Conservation (phyloP, 2,113 vertebrate genomes). For the Sinocyclocheilus anophthalmus region DNA sequence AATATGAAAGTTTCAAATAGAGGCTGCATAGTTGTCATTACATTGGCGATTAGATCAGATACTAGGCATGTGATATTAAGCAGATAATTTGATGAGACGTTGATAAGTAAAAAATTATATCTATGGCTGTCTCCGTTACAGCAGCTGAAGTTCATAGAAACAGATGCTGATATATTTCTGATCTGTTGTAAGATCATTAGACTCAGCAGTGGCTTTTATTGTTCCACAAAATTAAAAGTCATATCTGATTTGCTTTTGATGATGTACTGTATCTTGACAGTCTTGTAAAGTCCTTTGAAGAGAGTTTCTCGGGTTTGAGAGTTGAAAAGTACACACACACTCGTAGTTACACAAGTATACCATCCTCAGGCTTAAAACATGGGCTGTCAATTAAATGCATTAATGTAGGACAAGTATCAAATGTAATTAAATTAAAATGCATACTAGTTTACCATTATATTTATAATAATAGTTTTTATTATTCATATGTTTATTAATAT, state of each 20-base stretch:
- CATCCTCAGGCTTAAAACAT: not conserved
- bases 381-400: not conserved
- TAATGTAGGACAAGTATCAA: not conserved
- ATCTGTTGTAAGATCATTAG: not conserved
- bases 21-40: not conserved
- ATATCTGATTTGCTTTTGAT: not conserved
- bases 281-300: constrained; percentile 3
- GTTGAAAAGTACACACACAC: not conserved
- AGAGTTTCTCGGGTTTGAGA: not conserved
- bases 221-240: not conserved
- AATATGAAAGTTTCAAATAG: not conserved
- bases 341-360: not conserved
- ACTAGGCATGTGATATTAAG: not conserved
- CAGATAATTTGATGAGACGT: not conserved
- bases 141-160: constrained; percentile 15
- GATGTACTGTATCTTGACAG: not conserved
- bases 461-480: no score
- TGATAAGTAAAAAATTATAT: not conserved
- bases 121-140: not conserved
- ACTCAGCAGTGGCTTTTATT: not conserved
- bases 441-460: no score
- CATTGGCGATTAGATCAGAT: not conserved
- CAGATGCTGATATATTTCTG: constrained; percentile 1
- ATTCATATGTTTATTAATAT: not conserved
- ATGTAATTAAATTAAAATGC: not conserved